Conservation (phyloP, 2,113 vertebrate genomes). For the Chrysochloris asiatica region DNA sequence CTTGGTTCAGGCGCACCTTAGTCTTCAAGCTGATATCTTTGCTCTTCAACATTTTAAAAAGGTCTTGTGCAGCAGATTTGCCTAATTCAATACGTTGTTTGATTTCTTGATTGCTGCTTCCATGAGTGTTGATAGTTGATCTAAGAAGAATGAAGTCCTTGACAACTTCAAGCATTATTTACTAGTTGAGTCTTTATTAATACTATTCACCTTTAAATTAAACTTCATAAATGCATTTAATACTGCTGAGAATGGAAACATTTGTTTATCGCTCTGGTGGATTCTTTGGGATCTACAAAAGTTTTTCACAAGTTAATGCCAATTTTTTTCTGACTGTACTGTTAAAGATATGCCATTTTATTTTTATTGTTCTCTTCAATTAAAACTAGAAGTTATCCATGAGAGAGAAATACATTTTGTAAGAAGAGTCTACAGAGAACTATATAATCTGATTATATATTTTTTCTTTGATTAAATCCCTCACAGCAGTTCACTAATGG, state of each 20-base stretch:
- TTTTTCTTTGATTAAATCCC: constrained; percentile 64
- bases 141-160: too few relatives aligned
- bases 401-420: constrained; percentile 46
- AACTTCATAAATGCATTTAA: neutral
- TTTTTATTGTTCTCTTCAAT: constrained; percentile 61
- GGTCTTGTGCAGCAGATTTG: too few relatives aligned
- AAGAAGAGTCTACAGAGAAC: constrained; percentile 66
- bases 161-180: neutral
- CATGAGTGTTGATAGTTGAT: too few relatives aligned
- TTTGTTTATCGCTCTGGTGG: neutral
- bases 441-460: constrained; percentile 63
- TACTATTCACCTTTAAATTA: neutral
- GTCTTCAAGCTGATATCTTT: too few relatives aligned
- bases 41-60: too few relatives aligned
- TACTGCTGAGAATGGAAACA: neutral
- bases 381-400: constrained; percentile 72
- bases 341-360: neutral
- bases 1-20: too few relatives aligned
- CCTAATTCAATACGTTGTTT: too few relatives aligned
- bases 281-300: neutral
- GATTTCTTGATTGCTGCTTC: too few relatives aligned
- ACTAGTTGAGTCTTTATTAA: constrained; percentile 1
- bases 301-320: neutral
- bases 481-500: constrained; percentile 57
- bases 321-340: neutral